These are phyloP conservation scores for Gibbula magus DNA, from an alignment of 2,888 invertebrate species.

Conservation along the genomic window DNA sequence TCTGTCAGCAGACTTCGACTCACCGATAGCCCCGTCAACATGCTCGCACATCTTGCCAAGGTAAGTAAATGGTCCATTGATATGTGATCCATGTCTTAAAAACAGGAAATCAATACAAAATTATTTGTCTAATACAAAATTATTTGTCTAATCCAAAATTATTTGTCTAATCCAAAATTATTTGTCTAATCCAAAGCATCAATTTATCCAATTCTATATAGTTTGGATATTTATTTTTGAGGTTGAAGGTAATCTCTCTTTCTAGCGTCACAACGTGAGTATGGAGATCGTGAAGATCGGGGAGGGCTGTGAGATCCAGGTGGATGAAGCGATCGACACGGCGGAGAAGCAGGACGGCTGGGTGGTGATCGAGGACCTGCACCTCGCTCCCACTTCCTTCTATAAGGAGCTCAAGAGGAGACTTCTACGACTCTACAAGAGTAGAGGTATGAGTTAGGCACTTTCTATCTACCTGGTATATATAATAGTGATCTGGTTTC, in stretches of 20 bases:
- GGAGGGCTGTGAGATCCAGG: conserved; percentile 61
- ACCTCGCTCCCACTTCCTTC: conserved; percentile 62
- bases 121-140: too few relatives aligned
- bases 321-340: conserved; percentile 65
- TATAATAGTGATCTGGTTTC: too few relatives aligned
- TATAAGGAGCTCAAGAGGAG: conserved; percentile 62
- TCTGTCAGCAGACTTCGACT: conserved; percentile 60
- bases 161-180: too few relatives aligned
- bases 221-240: too few relatives aligned
- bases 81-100: not conserved
- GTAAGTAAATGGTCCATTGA: conserved; percentile 38
- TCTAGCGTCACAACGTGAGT: conserved; percentile 30
- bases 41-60: conserved; percentile 61
- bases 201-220: too few relatives aligned
- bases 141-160: too few relatives aligned
- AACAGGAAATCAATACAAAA: too few relatives aligned
- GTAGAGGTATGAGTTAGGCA: conserved; percentile 43
- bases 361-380: conserved; percentile 70
- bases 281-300: conserved; percentile 61
- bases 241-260: too few relatives aligned
- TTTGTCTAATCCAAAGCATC: too few relatives aligned
- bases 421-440: conserved; percentile 60
- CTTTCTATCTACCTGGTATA: too few relatives aligned
- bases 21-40: conserved; percentile 60
- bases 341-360: conserved; percentile 71